A percentile compares a stretch with the other conserved stretches of the same genome.
phyloP scores from a whole-genome alignment of 2,888 invertebrate genomes.

The Chrysopilus asiliformis region DNA sequence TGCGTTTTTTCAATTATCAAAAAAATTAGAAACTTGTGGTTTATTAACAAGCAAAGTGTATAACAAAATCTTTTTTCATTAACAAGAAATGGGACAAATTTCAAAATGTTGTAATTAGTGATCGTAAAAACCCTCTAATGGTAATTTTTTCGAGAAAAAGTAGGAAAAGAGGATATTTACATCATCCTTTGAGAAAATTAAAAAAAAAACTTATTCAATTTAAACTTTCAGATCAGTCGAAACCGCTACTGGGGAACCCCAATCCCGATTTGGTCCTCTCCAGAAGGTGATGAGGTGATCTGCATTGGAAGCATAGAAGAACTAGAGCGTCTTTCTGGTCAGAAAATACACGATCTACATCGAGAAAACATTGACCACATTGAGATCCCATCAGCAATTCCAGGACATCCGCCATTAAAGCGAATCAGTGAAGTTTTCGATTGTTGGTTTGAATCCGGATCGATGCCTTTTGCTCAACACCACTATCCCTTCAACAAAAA shows the following conservation, averaged over 20 bases:
- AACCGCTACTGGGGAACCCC: constrained; percentile 99
- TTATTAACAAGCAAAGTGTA: no score
- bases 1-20: no score
- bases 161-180: no score
- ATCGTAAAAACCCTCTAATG: no score
- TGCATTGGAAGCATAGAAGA: constrained; percentile 91
- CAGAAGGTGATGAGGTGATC: constrained; percentile 81
- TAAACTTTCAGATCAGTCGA: constrained; percentile 38
- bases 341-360: constrained; percentile 78
- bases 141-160: no score
- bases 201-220: no score
- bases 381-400: constrained; percentile 76
- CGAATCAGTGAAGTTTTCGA: constrained; percentile 94
- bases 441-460: constrained; percentile 99
- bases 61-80: no score
- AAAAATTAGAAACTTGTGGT: no score
- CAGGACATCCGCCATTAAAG: constrained; percentile 69
- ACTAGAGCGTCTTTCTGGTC: constrained; percentile 68
- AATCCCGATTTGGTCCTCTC: constrained; percentile 92
- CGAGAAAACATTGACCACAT: constrained; percentile 87
- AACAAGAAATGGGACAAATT: no score
- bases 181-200: no score
- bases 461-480: constrained; percentile 96
- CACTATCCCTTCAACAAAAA: constrained; percentile 93
- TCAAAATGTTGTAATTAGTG: no score